Evolutionary conservation across 2,113 vertebrate species (phyloP), one percentile per base, ranked within the genome.

Genomic region (Cairina moschata): DNA sequence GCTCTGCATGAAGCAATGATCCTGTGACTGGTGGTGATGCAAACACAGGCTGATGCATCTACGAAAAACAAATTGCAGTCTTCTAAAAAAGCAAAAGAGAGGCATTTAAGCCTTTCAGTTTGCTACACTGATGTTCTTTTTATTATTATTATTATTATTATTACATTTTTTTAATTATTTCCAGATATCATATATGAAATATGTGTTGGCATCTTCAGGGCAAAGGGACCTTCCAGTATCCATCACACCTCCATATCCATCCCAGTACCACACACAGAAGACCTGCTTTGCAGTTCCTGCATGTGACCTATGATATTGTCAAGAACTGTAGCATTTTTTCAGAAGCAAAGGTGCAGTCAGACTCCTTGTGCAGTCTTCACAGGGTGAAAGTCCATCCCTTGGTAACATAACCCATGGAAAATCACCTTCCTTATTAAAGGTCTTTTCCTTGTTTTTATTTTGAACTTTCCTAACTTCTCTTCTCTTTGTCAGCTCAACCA

Each of bases 401-500:
- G 56, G 25, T 58, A 65, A 40, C 13, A 81, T 74, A 86, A 84
- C 32, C 40, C 34, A 48, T 20, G 17, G 44, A 72, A 78, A 31
- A 54, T 22, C 2, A 2, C 9, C 6, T 58, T 31, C 32, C 76
- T 75, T 78, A 50, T 87, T 76, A 79, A 58, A 94, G 83, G 23
- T 2, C 21, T 38, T 56, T 54, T 55, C 44, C 42, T 63, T 79
- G 32, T 42, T 88, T 71, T 81, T 75, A 36, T 71, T 94, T 89
- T 74, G 42, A 95, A 63, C 56, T 78, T 38, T 42, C 34, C 17
- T 52, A 29, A 29, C 58, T 90, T 86, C 14, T 72, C n/a, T 31
- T 54, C 48, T 44, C 58, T 96, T 91, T 95, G 81, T 91, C 69
- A 86, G 93, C 62, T 82, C 73, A 92, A 89, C 29, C 73, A 88